Percentiles rank a stretch among this genome's conserved stretches.
Evolutionary conservation across 1,140 invertebrate species (phyloP).

Genomic region (Zaprionus capensis): DNA sequence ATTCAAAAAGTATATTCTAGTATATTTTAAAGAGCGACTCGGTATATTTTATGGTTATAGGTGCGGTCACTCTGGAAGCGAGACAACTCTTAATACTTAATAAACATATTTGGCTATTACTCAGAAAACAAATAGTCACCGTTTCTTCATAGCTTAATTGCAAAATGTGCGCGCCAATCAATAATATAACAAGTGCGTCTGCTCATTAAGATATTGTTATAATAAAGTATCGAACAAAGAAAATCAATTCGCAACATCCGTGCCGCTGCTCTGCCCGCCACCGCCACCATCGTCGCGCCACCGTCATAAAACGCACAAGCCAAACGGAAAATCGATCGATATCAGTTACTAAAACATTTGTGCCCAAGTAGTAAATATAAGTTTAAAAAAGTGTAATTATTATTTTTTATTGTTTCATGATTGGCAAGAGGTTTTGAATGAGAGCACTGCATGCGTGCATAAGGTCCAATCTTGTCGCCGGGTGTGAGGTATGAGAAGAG

Average conservation of each 20-base stretch:
- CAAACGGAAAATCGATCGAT: constrained; percentile 42
- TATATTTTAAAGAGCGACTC: too few species aligned
- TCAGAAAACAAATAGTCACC: constrained; percentile 43
- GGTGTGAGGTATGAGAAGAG: constrained; percentile 26
- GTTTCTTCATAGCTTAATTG: constrained; percentile 29
- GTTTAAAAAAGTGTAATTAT: constrained; percentile 10
- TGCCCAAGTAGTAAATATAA: constrained; percentile 10
- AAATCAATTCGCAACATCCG: constrained; percentile 41
- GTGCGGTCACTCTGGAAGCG: not conserved
- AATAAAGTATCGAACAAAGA: constrained; percentile 17
- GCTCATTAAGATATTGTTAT: not conserved
- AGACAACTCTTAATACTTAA: constrained; percentile 20
- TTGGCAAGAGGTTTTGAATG: constrained; percentile 10
- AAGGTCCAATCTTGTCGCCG: constrained; percentile 32
- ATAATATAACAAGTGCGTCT: constrained; percentile 9
- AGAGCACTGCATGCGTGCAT: constrained; percentile 1
- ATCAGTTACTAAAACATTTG: constrained; percentile 19
- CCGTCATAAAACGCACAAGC: constrained; percentile 23
- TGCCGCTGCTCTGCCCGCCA: constrained; percentile 32
- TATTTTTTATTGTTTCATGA: constrained; percentile 15
- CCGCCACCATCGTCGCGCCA: constrained; percentile 24
- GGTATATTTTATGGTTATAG: too few species aligned
- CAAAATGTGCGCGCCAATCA: constrained; percentile 43
- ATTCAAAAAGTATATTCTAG: too few species aligned
- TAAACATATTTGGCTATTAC: constrained; percentile 33